Conservation (phyloP, 2,113 vertebrate genomes). For the Polyodon spathula region DNA sequence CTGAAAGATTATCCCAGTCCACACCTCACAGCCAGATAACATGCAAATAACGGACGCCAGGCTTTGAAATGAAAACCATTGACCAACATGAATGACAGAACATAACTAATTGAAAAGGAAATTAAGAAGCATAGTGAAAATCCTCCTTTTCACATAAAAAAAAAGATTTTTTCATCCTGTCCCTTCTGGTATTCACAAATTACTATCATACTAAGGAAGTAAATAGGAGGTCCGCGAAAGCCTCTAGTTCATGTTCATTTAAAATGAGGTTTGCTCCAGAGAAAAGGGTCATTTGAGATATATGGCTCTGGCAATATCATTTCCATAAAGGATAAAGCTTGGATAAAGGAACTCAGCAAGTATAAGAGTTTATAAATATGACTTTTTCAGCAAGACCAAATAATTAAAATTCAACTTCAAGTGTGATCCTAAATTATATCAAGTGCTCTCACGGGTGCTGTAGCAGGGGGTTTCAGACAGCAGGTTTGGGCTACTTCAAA, state of each 20-base stretch:
- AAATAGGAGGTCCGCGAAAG: background rate
- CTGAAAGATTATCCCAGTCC: too few relatives aligned
- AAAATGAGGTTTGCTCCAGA: background rate
- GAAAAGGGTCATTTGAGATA: background rate
- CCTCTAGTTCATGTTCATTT: background rate
- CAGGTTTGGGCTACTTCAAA: background rate
- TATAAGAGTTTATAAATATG: conserved; percentile 4
- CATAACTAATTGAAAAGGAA: background rate
- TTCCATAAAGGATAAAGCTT: conserved; percentile 1
- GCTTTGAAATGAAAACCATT: background rate
- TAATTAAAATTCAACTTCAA: background rate
- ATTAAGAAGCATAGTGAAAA: background rate
- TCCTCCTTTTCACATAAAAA: background rate
- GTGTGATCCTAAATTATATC: background rate
- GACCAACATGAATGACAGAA: background rate
- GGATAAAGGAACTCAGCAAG: background rate
- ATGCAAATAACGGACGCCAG: background rate
- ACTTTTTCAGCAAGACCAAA: background rate
- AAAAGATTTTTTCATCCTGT: background rate
- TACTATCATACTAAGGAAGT: background rate
- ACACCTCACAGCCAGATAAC: background rate
- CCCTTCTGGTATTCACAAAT: background rate
- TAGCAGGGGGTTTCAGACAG: background rate
- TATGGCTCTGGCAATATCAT: background rate
- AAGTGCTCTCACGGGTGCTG: background rate